phyloP scores from a whole-genome alignment of 2,797 vertebrate species.

The Gallirallus australis region DNA sequence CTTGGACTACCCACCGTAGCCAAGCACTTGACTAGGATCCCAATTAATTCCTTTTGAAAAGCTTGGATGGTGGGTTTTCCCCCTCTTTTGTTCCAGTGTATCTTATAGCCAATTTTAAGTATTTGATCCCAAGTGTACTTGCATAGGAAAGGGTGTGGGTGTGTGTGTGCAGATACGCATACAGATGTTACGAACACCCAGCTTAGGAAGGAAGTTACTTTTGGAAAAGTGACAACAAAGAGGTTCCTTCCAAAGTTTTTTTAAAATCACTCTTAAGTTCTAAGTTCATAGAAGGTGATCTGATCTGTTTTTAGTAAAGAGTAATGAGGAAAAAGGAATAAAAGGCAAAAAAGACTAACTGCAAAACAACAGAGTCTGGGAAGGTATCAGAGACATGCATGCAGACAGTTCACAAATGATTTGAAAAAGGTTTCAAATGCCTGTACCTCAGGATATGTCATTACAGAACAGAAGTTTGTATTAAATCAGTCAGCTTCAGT shows the following conservation, averaged over 20 bases:
- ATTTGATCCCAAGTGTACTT: background rate
- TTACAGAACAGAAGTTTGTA: background rate
- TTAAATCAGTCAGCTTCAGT: constrained; percentile 1
- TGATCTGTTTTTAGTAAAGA: background rate
- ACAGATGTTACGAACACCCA: background rate
- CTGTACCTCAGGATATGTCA: constrained; percentile 29
- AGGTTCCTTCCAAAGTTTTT: background rate
- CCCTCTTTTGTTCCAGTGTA: background rate
- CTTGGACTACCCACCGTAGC: background rate
- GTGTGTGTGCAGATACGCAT: no score
- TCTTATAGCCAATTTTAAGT: background rate
- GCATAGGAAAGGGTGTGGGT: background rate
- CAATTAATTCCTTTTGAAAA: constrained; percentile 14
- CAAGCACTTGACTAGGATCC: background rate
- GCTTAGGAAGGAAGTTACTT: background rate
- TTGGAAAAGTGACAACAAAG: background rate
- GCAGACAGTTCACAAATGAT: constrained; percentile 2
- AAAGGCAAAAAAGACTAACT: background rate
- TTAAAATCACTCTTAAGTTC: background rate
- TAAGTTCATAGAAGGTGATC: background rate
- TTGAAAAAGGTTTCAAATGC: background rate
- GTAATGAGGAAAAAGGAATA: background rate
- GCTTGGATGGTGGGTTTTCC: background rate
- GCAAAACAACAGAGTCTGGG: background rate
- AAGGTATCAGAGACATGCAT: background rate